Base-by-base conservation (phyloP, 2,888 invertebrate genomes). In the Galerucella nymphaeae region DNA sequence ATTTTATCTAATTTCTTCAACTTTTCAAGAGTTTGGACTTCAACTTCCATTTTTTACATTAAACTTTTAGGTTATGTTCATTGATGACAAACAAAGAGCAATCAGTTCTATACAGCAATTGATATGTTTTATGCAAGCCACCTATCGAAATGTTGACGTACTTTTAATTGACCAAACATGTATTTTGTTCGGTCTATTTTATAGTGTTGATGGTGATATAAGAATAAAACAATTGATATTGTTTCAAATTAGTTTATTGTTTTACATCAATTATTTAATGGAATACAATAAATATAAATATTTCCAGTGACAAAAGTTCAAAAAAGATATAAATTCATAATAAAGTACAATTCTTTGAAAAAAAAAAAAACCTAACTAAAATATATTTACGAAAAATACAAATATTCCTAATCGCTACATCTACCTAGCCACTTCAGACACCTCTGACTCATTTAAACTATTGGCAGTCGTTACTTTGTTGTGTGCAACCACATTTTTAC, bases 1-100 rank as follows among this genome's bases (percentile, higher is more conserved):
- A 71, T 73, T 65, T 71, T 48, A 71, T 81, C 81, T 14, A 79
- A 59, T 18, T 69, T 53, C 74, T 77, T 78, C 42, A 80, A 53
- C 67, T 79, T 79, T 38, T 66, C 38, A 1, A 78, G 67, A 59
- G 70, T 76, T 57, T 76, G 71, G 10, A 71, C 63, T 69, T 78
- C 74, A 48, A 70, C 42, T 13, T 79, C 74, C 78, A 78, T 78
- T 16, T 50, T 53, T 53, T 53, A n/a, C 8, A 9, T 11, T 2
- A 42, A 13, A 42, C 13, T 42, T 42, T 42, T 42, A 42, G 13
- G 23, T 30, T 30, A 30, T 3, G 23, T 30, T 30, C 4, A 30
- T 30, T 0, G 23, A 30, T 5, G 5, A 30, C 23, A 30, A 30
- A 30, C 5, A 30, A 30, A 4, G 23, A 30, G 23, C n/a, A 30